Conservation (phyloP, 2,113 vertebrate genomes). For the Phoxinus phoxinus region DNA sequence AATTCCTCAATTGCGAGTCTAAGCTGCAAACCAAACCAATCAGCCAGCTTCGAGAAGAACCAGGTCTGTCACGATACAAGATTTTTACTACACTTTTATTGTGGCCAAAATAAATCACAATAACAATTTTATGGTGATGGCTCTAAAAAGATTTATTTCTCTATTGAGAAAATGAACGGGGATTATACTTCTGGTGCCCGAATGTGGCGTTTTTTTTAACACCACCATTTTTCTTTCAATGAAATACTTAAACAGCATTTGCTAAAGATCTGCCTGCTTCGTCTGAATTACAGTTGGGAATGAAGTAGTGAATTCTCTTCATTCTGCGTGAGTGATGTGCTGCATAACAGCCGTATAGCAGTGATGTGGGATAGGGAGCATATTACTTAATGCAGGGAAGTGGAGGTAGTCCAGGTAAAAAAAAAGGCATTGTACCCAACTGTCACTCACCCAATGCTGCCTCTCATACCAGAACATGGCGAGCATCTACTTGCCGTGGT, state of each 20-base stretch:
- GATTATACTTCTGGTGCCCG: background rate
- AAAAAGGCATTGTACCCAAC: constrained; percentile 74
- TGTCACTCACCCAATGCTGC: constrained; percentile 90
- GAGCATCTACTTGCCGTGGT: constrained; percentile 96
- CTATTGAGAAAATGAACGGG: background rate
- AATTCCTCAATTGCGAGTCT: background rate
- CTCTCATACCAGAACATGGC: constrained; percentile 85
- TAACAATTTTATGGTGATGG: too few relatives aligned
- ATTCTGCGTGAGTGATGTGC: background rate
- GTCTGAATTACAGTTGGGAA: background rate
- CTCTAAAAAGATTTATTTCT: background rate
- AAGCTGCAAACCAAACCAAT: background rate
- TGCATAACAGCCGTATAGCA: constrained; percentile 22
- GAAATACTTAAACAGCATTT: background rate
- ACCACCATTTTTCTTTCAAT: background rate
- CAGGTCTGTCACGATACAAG: background rate
- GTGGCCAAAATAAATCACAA: too few relatives aligned
- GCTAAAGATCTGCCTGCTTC: background rate
- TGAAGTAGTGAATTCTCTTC: constrained; percentile 13
- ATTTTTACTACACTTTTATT: too few relatives aligned
- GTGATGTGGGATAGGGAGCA: constrained; percentile 31
- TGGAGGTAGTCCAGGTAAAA: constrained; percentile 20
- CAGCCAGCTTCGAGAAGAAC: background rate
- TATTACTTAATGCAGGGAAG: constrained; percentile 33
- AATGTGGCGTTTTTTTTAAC: background rate